Conservation (phyloP, 2,888 invertebrate species). For the Morpho deidamia region DNA sequence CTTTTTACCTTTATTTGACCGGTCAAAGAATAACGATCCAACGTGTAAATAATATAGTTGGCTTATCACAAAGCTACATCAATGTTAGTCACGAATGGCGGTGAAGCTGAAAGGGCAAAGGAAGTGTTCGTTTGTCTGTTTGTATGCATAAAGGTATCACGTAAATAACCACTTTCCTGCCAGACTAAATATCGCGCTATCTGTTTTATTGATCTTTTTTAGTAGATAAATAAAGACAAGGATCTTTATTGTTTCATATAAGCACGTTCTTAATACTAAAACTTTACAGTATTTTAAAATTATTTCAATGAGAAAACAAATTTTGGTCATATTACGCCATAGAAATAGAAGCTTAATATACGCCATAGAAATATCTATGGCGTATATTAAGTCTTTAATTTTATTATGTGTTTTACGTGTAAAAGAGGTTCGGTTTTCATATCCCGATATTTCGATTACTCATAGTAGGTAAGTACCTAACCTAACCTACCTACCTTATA, state of each 20-base stretch:
- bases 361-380: too few species aligned
- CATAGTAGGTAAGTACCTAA: too few species aligned
- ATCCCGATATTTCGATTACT: too few species aligned
- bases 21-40: constrained; percentile 24
- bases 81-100: constrained; percentile 61
- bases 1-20: constrained; percentile 15
- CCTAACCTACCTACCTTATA: too few species aligned
- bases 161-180: constrained; percentile 35
- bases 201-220: constrained; percentile 20
- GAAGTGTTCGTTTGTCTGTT: constrained; percentile 47
- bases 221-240: constrained; percentile 5
- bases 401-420: too few species aligned
- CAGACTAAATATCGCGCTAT: constrained; percentile 26
- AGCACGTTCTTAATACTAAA: too few species aligned
- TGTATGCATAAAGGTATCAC: constrained; percentile 41
- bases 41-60: constrained; percentile 34
- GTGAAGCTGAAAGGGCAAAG: constrained; percentile 51
- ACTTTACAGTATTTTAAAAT: too few species aligned
- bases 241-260: constrained; percentile 9
- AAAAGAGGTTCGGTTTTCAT: too few species aligned
- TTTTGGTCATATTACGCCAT: too few species aligned
- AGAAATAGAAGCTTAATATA: too few species aligned
- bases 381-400: too few species aligned
- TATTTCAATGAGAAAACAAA: too few species aligned
- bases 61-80: constrained; percentile 60